Base-by-base conservation (phyloP, 2,113 vertebrate genomes). In the Amphiprion ocellaris region DNA sequence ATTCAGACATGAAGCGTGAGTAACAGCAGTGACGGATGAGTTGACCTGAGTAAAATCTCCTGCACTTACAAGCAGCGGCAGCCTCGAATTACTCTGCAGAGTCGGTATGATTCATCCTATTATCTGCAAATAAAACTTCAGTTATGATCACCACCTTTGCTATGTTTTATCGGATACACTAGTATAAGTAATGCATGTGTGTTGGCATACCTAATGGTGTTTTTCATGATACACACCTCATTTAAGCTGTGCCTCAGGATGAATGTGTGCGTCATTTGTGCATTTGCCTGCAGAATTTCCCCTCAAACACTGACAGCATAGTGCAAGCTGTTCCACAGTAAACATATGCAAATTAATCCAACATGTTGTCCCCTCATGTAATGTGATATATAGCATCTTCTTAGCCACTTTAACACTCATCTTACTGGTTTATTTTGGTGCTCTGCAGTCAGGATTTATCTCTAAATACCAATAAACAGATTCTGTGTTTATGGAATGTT, bases 21-120 rank as follows among this genome's bases (percentile, higher is more conserved):
- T 93, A 75, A 23, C 6, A 44, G 95, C 92, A 2, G 23, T 61
- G 41, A 65, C 62, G 44, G 69, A 82, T 72, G 84, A 87, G 69
- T 59, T 85, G 41, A 55, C 19, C 76, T 55, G 71, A 30, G 0
- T 61, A 79, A 96, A 97, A 17, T 88, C 81, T 15, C 90, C 85
- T 37, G 87, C 96, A 0, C 82, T 95, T 30, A 97, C 92, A 1
- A 68, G 71, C 79, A 96, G 88, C 12, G 95, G 95, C 26, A 81
- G 33, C 33, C 8, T 68, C 2, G 94, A 91, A 89, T 95, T 96
- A 8, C 80, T 55, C 0, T 50, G 41, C 30, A 90, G 93, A 68
- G 41, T 61, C 17, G 14, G 3, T 53, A 65, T 53, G 3, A 69
- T 60, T 59, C 46, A 49, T 17, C 53, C n/a, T 30, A 55, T 19